Base-by-base conservation (phyloP, 2,113 vertebrate species). In the Anolis carolinensis region DNA sequence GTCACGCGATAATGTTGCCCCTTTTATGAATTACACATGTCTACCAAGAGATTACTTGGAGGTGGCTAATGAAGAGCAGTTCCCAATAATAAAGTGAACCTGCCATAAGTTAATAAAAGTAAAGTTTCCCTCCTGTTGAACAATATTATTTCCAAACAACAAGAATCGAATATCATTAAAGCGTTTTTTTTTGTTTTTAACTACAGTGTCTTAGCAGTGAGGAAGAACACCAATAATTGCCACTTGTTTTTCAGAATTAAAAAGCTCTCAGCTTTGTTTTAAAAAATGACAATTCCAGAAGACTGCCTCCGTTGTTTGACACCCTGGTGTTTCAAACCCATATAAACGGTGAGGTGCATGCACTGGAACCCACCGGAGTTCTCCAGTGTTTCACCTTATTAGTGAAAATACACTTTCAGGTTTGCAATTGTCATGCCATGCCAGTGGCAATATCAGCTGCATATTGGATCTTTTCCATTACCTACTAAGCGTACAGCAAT, bases 121-220 rank as follows among this genome's bases (percentile, higher is more conserved):
- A 93, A 91, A 94, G 89, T 62, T 73, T 93, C 92, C 87, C 92
- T 94, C 95, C 93, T 94, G 92, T 92, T 86, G 93, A 93, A 90
- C 86, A 89, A 89, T 94, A 95, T 93, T 93, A 94, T 94, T 94
- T 95, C 92, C 81, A 94, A 94, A 95, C 92, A 93, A 27, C 72
- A 94, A 93, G 90, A 94, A 94, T 86, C 92, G 52, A 92, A 93
- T 92, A 87, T 81, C 94, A 88, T 91, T 94, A 89, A 94, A 91
- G 87, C 82, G 88, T 87, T 39, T 44, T 44, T n/a, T 34, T 80
- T 79, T 48, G 52, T 62, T 73, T 36, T 18, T 34, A 48, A 21
- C 70, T 21, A 20, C 32, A 34, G 55, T 93, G 86, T 67, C 76
- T 86, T 80, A 85, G 86, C 82, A 91, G 83, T 90, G 93, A 95